Evolutionary conservation across 2,797 vertebrate genomes (phyloP), one percentile per base, ranked within the genome.

Genomic region (Phoebastria nigripes): DNA sequence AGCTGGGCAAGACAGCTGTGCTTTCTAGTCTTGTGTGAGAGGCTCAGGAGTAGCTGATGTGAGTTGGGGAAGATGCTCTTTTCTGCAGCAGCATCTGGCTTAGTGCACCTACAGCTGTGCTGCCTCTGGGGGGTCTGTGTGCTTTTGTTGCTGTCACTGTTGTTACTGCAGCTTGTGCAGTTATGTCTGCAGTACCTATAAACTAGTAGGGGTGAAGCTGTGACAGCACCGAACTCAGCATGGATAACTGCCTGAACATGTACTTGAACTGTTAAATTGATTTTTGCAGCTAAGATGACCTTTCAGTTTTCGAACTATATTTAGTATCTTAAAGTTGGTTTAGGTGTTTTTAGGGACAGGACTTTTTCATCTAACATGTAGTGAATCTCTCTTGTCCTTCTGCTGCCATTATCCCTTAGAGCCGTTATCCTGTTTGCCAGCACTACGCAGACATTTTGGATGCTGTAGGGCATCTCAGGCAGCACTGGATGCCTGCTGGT

Each of bases 361-460:
- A 20, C 24, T 73, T 42, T 21, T 8, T 22, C 3, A 0, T 65
- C 3, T 33, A 61, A 12, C 0, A 0, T 4, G 11, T 9, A 52
- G 52, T 29, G 69, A 39, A 35, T 81, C 51, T 80, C 29, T 83
- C 9, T n/a, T 20, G 26, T 76, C 17, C 13, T 84, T 6, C 33
- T 83, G 59, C 58, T 55, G 14, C 26, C 1, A 0, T 84, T 82
- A 20, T 31, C 28, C 37, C 42, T 65, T 26, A 22, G n/a, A 37
- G 4, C 8, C 2, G 1, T 44, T 33, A 6, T 12, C 31, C 21
- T 19, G 31, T 69, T 69, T 31, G 15, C 47, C 19, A 26, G 71
- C 5, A 2, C n/a, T 4, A 2, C 9, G 41, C 41, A 17, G 41
- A 11, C 15, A 16, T 29, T 41, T 18, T 13, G 35, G 86, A 19